A percentile compares a stretch with the other conserved stretches of the same genome.
Conservation (phyloP, 2,888 invertebrate genomes). For the Athrips mouffetella region DNA sequence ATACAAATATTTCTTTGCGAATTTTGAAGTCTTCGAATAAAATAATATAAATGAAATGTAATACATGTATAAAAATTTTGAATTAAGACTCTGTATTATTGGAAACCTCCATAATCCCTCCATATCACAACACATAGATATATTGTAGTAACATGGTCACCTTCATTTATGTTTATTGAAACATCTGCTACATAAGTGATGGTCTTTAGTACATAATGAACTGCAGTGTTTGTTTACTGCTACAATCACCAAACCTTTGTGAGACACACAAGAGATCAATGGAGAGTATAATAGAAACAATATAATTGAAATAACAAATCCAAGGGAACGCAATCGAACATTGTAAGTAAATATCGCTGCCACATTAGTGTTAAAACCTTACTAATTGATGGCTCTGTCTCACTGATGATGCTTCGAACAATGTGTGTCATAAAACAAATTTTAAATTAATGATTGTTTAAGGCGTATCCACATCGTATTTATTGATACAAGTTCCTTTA, state of each 20-base stretch:
- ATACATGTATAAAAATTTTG: no score
- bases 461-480: background rate
- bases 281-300: no score
- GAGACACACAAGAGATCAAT: background rate
- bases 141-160: background rate
- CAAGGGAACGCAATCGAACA: no score
- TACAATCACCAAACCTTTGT: background rate
- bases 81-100: background rate
- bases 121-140: no score
- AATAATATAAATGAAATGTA: no score
- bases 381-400: no score
- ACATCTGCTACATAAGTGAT: background rate
- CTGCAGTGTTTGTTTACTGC: background rate
- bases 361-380: no score
- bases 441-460: conserved; percentile 3
- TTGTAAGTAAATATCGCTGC: no score
- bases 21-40: no score
- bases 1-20: no score
- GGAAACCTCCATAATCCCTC: background rate
- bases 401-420: no score
- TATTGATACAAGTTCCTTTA: conserved; percentile 47
- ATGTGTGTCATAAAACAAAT: conserved; percentile 1
- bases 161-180: background rate
- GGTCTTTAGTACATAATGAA: background rate
- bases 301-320: no score